phyloP scores from a whole-genome alignment of 2,113 vertebrate genomes.

The Oreotrochilus melanogaster region DNA sequence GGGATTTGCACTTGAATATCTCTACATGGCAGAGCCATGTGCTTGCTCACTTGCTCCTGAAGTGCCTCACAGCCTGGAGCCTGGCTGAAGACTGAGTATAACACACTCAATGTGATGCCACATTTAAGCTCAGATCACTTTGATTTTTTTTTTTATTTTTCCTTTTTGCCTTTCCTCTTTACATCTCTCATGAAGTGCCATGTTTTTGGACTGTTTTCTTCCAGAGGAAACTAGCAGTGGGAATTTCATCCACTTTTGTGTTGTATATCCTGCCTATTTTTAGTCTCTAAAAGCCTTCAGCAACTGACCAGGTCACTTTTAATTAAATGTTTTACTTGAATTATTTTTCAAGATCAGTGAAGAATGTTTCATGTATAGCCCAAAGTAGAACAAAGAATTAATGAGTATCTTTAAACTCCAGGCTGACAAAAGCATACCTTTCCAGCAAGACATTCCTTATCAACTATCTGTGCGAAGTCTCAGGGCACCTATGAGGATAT shows the following conservation, averaged over 20 bases:
- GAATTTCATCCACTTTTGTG: neutral
- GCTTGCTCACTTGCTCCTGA: neutral
- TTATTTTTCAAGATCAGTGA: neutral
- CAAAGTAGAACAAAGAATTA: neutral
- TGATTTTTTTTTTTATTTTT: neutral
- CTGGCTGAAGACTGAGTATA: neutral
- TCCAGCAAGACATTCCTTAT: neutral
- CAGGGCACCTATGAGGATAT: neutral
- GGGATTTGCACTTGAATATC: neutral
- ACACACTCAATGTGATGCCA: neutral
- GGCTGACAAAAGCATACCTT: neutral
- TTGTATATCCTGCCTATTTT: neutral
- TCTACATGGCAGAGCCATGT: neutral
- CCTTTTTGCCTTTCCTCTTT: neutral
- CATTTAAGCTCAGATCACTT: neutral
- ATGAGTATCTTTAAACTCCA: neutral
- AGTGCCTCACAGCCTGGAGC: neutral
- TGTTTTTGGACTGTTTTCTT: neutral
- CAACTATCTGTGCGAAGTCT: neutral
- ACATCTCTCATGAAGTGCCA: neutral
- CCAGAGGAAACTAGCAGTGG: neutral
- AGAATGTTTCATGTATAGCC: neutral
- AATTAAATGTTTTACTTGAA: neutral
- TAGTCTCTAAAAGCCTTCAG: neutral
- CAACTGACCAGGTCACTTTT: neutral